Evolutionary conservation across 2,888 invertebrate genomes (phyloP), one percentile per base, ranked within the genome.

Genomic region (Bimastos eiseni): DNA sequence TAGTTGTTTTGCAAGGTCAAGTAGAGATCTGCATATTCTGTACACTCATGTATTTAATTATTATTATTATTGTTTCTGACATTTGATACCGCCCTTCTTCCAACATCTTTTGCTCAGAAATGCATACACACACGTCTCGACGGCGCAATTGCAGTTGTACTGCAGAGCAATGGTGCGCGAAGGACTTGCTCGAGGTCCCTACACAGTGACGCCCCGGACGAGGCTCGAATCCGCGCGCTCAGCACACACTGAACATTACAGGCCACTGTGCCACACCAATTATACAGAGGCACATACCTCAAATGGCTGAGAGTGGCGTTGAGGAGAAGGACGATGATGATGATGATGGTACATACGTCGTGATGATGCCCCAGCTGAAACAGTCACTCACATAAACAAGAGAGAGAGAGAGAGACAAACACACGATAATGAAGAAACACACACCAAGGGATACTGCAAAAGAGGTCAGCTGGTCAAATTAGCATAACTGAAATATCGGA

Each of bases 281-380:
- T n/a, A n/a, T n/a, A n/a, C n/a, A n/a, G n/a, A 70, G n/a, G 5
- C 1, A 70, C n/a, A n/a, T n/a, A 70, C 70, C 70, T 70, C 70
- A 70, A 70, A 70, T 11, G 70, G 70, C n/a, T 70, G 70, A 30
- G 70, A 70, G 70, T 70, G 70, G n/a, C 70, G 70, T 70, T 70
- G 70, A 70, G 70, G 70, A 70, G 70, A 70, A n/a, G 70, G n/a
- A n/a, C 11, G 70, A n/a, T 70, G 70, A n/a, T 70, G 70, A 70
- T 70, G 70, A 70, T 70, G 70, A 70, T 70, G 70, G 70, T 70
- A 70, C n/a, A n/a, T 70, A n/a, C 70, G 70, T n/a, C 70, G 38
- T 90, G 44, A 84, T 90, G 90, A 84, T 90, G 90, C 21, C 37
- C 44, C 44, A 36, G 38, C 84, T 84, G 83, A 84, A 41, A 84